Conservation (phyloP, 2,888 invertebrate species). For the Chelonus formosanus region DNA sequence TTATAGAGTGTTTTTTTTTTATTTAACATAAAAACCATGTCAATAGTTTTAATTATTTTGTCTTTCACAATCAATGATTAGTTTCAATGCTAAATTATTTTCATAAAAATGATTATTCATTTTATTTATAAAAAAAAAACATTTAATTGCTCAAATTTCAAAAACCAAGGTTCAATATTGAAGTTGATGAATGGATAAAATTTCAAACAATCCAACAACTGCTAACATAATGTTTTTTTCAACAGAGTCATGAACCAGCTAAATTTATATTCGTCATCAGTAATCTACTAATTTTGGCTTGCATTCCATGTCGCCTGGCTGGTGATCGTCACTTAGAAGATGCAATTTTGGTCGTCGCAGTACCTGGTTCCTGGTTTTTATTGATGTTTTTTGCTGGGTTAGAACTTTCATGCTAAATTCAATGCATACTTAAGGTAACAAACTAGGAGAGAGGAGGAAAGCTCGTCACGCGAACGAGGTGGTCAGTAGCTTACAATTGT, state of each 20-base stretch:
- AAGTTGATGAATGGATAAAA: too few relatives aligned
- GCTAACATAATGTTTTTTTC: slow-evolving; percentile 44
- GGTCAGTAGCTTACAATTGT: slow-evolving; percentile 6
- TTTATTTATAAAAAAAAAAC: too few relatives aligned
- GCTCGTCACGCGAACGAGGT: background rate
- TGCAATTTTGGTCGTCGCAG: slow-evolving; percentile 87
- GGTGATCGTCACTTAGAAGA: slow-evolving; percentile 85
- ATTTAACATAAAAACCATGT: too few relatives aligned
- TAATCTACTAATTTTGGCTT: slow-evolving; percentile 87
- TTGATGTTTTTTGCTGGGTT: slow-evolving; percentile 99
- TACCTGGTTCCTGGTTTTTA: slow-evolving; percentile 97
- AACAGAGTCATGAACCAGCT: slow-evolving; percentile 90
- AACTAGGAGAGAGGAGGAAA: background rate
- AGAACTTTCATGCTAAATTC: slow-evolving; percentile 42
- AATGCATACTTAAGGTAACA: background rate
- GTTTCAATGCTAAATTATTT: too few relatives aligned
- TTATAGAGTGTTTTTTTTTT: too few relatives aligned
- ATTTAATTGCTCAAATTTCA: too few relatives aligned
- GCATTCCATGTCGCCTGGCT: slow-evolving; percentile 85
- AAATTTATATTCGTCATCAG: slow-evolving; percentile 93
- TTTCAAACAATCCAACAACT: too few relatives aligned
- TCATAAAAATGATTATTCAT: too few relatives aligned
- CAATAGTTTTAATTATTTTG: too few relatives aligned
- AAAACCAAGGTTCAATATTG: too few relatives aligned
- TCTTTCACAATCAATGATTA: too few relatives aligned